Evolutionary conservation across 1,140 invertebrate species (phyloP).

Genomic region (Achatina immaculata): DNA sequence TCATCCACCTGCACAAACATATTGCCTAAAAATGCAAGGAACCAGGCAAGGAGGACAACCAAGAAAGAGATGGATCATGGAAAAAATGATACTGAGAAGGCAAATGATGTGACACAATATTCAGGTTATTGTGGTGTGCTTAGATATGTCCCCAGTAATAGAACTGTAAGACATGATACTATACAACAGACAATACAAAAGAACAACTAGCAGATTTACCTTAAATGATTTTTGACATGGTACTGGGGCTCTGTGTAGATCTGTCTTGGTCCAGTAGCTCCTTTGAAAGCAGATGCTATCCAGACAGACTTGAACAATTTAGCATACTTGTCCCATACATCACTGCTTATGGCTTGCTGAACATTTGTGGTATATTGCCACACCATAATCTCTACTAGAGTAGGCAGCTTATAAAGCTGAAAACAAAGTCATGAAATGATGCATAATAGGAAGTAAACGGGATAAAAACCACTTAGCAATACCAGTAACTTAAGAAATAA

Average conservation of each 20-base stretch:
- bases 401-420: conserved; percentile 71
- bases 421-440: conserved; percentile 20
- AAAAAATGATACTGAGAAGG: too few species aligned
- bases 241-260: conserved; percentile 76
- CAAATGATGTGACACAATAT: too few species aligned
- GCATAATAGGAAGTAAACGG: not conserved
- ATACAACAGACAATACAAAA: not conserved
- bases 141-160: too few species aligned
- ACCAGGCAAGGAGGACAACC: too few species aligned
- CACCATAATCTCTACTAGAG: conserved; percentile 71
- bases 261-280: conserved; percentile 75
- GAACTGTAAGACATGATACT: too few species aligned
- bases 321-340: conserved; percentile 79
- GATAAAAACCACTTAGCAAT: too few species aligned
- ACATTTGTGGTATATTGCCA: conserved; percentile 75
- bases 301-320: conserved; percentile 87
- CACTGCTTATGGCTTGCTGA: conserved; percentile 74
- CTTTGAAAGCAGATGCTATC: conserved; percentile 91
- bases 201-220: conserved; percentile 71
- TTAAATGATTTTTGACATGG: conserved; percentile 80
- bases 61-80: too few species aligned
- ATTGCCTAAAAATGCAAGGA: too few species aligned
- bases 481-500: too few species aligned
- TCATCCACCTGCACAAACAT: too few species aligned
- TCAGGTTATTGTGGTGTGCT: too few species aligned